phyloP scores from a whole-genome alignment of 2,797 vertebrate species.

The Artibeus lituratus region DNA sequence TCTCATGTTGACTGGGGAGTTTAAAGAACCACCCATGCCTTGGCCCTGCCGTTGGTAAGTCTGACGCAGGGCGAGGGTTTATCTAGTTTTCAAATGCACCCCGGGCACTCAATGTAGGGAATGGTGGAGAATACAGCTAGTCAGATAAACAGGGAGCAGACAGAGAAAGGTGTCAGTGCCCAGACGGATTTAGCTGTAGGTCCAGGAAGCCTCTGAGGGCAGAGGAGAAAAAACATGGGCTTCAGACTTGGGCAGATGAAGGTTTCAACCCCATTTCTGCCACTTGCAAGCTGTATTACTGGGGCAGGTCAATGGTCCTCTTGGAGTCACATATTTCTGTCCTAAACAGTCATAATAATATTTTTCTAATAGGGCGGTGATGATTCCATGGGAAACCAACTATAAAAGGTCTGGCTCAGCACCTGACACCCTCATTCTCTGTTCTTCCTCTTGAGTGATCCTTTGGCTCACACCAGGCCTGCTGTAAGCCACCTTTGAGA shows the following conservation, averaged over 20 bases:
- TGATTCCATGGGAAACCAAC: conserved; percentile 4
- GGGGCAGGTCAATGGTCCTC: background rate
- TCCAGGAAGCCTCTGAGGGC: background rate
- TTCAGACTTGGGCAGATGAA: background rate
- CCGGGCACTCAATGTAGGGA: background rate
- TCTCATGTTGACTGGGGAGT: background rate
- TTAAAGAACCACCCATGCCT: background rate
- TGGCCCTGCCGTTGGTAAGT: background rate
- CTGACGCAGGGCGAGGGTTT: background rate
- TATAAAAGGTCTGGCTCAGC: background rate
- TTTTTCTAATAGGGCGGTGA: background rate
- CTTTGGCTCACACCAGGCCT: background rate
- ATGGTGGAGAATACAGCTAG: background rate
- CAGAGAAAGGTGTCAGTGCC: background rate
- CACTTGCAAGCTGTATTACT: background rate
- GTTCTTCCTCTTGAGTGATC: background rate
- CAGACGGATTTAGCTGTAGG: background rate
- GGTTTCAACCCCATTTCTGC: background rate
- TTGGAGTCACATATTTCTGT: background rate
- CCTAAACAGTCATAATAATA: background rate
- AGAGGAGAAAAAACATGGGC: background rate
- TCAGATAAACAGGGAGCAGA: background rate
- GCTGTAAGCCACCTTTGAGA: background rate
- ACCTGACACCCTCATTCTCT: background rate
- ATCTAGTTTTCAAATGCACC: background rate